Evolutionary conservation across 1,140 invertebrate species (phyloP), one percentile per base, ranked within the genome.

Genomic region (Zophobas morio): DNA sequence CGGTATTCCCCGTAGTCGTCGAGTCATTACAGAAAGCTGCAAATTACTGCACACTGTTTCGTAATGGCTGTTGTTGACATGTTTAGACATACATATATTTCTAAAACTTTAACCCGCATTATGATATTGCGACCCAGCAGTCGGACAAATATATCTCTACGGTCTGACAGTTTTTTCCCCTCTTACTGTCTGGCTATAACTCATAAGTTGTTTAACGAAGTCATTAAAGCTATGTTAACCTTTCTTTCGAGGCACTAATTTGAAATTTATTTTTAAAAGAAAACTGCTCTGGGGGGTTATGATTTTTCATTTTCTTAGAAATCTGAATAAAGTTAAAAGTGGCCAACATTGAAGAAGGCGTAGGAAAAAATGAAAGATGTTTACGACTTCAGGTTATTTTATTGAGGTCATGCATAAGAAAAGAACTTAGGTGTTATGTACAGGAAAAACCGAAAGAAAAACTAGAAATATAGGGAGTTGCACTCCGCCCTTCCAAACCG

Each of bases 11-110:
- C 35, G 42, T 70, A 63, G 49, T 54, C 57, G 36, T 32, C 46
- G 66, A 63, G 74, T 76, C 74, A 76, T 76, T 76, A 76, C 57
- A 70, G 74, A 76, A 76, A 76, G 74, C 79, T 79, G 77, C 78
- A 82, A 82, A 82, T 81, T 82, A 79, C 76, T 56, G 76, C 78
- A 77, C 77, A 53, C 78, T 79, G 81, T 78, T 82, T 75, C 76
- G 75, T 81, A 82, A 82, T 82, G 81, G 81, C 73, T 82, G 77
- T 82, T 82, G 81, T 81, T 82, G 81, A 82, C 81, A 81, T 82
- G 79, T 82, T 81, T 78, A 80, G 81, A 78, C 76, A 77, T 77
- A 72, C 60, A 77, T 79, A 79, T 81, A 78, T 81, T 81, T 81
- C 74, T 47, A 72, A 81, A 81, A 77, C 63, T 79, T 81, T 79